phyloP scores from a whole-genome alignment of 2,888 invertebrate species.

The Melikaiella ostensackeni region DNA sequence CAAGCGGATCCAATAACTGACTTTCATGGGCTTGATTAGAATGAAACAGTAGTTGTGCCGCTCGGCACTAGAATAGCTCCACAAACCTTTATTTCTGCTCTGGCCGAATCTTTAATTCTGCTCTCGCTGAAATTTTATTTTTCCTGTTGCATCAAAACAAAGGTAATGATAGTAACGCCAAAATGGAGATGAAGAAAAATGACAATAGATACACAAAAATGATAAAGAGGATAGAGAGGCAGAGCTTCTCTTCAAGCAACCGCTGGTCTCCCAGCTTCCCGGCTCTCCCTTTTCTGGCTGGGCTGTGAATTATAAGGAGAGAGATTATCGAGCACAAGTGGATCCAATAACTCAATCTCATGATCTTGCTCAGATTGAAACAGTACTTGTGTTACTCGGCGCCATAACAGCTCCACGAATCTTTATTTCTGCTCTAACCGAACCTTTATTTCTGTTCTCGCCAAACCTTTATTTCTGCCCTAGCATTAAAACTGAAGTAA shows the following conservation, averaged over 20 bases:
- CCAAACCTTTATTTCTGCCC: too few species aligned
- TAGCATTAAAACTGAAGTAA: too few species aligned
- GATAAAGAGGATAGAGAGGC: neutral
- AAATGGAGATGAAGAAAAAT: too few species aligned
- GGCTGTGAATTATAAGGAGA: neutral
- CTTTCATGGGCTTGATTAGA: conserved; percentile 61
- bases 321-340: conserved; percentile 55
- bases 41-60: conserved; percentile 52
- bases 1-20: conserved; percentile 60
- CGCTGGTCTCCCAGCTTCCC: neutral
- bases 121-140: too few species aligned
- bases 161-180: too few species aligned
- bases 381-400: conserved; percentile 43
- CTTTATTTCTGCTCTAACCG: neutral
- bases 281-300: conserved; percentile 13
- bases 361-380: conserved; percentile 61
- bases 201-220: too few species aligned
- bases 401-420: conserved; percentile 43
- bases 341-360: conserved; percentile 60
- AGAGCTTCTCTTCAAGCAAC: conserved; percentile 31
- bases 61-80: conserved; percentile 42
- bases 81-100: neutral
- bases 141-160: too few species aligned
- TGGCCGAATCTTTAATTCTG: neutral
- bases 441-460: too few species aligned